Evolutionary conservation across 2,888 invertebrate genomes (phyloP).

Genomic region (Lasioglossum villosulum): DNA sequence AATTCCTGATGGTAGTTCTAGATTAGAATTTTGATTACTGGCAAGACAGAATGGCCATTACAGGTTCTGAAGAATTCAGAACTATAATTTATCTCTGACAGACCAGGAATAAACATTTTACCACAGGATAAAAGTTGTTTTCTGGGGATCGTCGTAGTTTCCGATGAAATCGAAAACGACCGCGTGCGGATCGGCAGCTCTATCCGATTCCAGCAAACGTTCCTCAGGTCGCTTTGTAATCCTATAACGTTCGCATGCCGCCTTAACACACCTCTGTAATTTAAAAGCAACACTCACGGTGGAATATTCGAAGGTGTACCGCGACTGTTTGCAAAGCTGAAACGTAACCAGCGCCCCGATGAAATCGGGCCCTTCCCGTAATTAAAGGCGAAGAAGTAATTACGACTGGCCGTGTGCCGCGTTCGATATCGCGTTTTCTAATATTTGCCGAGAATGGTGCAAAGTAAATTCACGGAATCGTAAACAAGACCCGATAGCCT

Average conservation of each 20-base stretch:
- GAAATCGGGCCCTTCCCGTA: conserved; percentile 42
- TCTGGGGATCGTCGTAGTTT: neutral
- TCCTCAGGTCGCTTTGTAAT: conserved; percentile 10
- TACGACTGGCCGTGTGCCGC: neutral
- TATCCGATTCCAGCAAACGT: conserved; percentile 28
- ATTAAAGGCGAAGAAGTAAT: conserved; percentile 51
- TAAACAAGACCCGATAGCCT: conserved; percentile 45
- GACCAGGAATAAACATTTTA: neutral
- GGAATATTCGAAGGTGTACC: conserved; percentile 25
- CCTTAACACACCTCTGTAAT: conserved; percentile 29
- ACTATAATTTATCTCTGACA: neutral
- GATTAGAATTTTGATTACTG: neutral
- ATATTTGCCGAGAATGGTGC: conserved; percentile 37
- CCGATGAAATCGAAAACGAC: neutral
- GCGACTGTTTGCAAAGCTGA: conserved; percentile 38
- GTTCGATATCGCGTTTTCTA: conserved; percentile 35
- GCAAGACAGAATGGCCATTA: neutral
- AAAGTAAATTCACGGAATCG: conserved; percentile 49
- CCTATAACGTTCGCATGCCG: conserved; percentile 25
- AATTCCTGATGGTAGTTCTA: neutral
- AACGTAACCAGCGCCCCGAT: conserved; percentile 24
- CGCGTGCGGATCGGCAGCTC: neutral
- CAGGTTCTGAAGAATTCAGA: neutral
- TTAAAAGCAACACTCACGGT: conserved; percentile 19
- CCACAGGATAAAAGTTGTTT: no score